Conservation (phyloP, 2,888 invertebrate species). For the Scaeva pyrastri region DNA sequence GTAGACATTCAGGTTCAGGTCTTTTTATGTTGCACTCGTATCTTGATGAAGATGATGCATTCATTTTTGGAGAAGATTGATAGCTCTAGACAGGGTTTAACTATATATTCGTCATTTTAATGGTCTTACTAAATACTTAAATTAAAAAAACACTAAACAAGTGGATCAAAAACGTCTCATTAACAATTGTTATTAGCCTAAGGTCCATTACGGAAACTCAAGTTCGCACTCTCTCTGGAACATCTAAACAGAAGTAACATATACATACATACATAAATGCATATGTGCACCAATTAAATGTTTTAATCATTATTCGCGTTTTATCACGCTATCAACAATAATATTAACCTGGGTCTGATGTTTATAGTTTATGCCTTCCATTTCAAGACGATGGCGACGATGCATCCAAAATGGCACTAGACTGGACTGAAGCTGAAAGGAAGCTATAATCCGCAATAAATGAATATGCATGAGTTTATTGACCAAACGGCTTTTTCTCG, state of each 20-base stretch:
- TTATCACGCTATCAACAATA: constrained; percentile 33
- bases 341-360: constrained; percentile 1
- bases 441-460: constrained; percentile 31
- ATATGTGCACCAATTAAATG: constrained; percentile 4
- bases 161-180: too few relatives aligned
- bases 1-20: too few relatives aligned
- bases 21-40: too few relatives aligned
- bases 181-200: background rate
- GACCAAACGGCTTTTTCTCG: constrained; percentile 24
- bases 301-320: constrained; percentile 13
- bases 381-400: background rate
- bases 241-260: background rate
- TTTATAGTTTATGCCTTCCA: background rate
- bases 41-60: too few relatives aligned
- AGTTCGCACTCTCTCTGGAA: background rate
- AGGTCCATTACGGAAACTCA: background rate
- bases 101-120: too few relatives aligned
- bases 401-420: background rate
- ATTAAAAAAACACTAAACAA: too few relatives aligned
- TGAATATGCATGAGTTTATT: constrained; percentile 52
- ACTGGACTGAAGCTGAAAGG: too few relatives aligned
- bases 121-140: too few relatives aligned
- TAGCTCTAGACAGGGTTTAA: too few relatives aligned
- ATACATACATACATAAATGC: background rate
- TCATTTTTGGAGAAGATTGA: too few relatives aligned